These are phyloP conservation scores for Julus scandinavius DNA, from an alignment of 2,888 invertebrate genomes.

Conservation along the genomic window DNA sequence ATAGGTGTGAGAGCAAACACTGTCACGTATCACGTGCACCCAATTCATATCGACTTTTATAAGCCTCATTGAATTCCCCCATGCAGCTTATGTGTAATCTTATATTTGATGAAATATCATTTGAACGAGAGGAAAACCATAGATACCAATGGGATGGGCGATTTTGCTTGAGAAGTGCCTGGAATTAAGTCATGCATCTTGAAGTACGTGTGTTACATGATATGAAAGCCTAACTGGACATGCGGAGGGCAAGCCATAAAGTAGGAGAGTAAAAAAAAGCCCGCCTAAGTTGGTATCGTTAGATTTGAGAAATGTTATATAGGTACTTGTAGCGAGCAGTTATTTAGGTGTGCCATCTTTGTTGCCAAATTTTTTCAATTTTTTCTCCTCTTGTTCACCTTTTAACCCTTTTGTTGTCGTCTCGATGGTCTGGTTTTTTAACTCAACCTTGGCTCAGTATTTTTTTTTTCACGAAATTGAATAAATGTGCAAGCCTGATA, in stretches of 20 bases:
- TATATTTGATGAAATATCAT: constrained; percentile 28
- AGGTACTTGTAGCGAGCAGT: neutral
- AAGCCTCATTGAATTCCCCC: constrained; percentile 29
- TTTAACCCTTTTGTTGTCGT: constrained; percentile 6
- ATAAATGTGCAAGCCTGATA: neutral
- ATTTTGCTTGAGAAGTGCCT: neutral
- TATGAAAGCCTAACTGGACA: neutral
- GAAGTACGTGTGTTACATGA: neutral
- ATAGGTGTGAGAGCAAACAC: constrained; percentile 17
- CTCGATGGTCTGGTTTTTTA: constrained; percentile 1
- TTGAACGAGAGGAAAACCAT: neutral
- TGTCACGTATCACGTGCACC: neutral
- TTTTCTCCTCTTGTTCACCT: neutral
- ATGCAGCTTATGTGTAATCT: neutral
- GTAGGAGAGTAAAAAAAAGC: neutral
- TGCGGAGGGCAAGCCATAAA: neutral
- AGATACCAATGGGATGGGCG: neutral
- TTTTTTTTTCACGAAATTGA: constrained; percentile 1
- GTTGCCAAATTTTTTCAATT: neutral
- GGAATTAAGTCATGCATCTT: neutral
- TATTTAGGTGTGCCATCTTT: neutral
- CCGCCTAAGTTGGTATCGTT: neutral
- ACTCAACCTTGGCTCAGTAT: neutral
- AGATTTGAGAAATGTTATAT: neutral
- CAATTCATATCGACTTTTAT: constrained; percentile 29